Evolutionary conservation across 2,113 vertebrate species (phyloP), one percentile per base, ranked within the genome.

Genomic region (Actenoides hombroni): DNA sequence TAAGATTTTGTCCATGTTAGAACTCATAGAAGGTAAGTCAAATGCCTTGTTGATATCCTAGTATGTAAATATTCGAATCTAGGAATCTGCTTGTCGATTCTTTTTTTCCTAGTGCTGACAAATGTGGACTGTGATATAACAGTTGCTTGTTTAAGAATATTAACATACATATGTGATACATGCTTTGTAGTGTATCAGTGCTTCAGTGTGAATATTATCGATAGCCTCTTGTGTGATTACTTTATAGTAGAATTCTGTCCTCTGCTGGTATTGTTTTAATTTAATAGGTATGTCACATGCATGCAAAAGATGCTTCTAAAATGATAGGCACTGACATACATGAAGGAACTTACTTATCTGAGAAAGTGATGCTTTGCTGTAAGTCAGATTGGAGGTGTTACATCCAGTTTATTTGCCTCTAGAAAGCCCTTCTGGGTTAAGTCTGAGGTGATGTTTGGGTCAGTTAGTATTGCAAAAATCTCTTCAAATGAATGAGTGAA

Each of bases 21-120:
- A 98, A 94, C 97, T 98, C 97, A 97, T 98, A 97, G 97, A 98
- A 98, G 99, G 98, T 99, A 98, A 98, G 98, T 98, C 92, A 64
- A 94, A 92, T 92, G 69, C 64, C 71, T 96, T 84, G 69, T 92
- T 90, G 61, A 85, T 98, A 76, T 88, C 77, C 67, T 96, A 70
- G 26, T 59, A 5, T 89, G 88, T 84, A 87, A 96, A 91, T 80
- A 68, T 81, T 88, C 57, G 42, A 93, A 91, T 88, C 71, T 74
- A 60, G 64, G 19, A 96, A 85, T 93, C 71, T 93, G 65, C 19
- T 77, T 65, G 69, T 83, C 23, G 19, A 9, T 85, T 86, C 31
- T 51, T 16, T 78, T 53, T 16, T 80, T 88, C 13, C 48, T 84
- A 67, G 65, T 78, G 74, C 80, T 97, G 89, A 70, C 11, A 91